Conservation (phyloP, 2,888 invertebrate species). For the Spodoptera picta region DNA sequence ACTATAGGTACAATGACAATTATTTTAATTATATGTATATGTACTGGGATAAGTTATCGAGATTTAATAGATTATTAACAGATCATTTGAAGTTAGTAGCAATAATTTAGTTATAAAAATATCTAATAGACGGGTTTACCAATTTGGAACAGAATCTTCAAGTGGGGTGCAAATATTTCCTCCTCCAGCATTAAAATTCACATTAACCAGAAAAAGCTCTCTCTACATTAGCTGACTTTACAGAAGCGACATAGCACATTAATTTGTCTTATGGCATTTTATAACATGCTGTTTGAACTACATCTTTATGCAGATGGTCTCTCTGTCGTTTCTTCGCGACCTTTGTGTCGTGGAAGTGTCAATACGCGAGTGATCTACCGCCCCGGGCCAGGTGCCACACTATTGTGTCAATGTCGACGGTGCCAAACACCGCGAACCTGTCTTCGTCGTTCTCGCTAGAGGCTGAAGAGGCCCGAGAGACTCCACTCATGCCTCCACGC, state of each 20-base stretch:
- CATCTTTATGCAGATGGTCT: constrained; percentile 51
- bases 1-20: no score
- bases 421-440: constrained; percentile 89
- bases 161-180: constrained; percentile 25
- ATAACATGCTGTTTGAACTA: constrained; percentile 52
- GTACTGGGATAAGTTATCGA: no score
- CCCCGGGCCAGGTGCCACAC: constrained; percentile 73
- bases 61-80: no score
- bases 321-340: constrained; percentile 55
- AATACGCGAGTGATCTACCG: constrained; percentile 72
- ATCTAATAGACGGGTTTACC: no score
- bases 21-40: no score
- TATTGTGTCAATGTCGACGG: constrained; percentile 84
- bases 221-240: constrained; percentile 68
- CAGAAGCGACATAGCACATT: constrained; percentile 81
- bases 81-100: no score
- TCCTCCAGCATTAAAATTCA: constrained; percentile 35
- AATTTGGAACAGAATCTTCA: not conserved
- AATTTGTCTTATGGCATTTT: constrained; percentile 61
- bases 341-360: constrained; percentile 25
- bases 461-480: constrained; percentile 95
- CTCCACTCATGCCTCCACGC: constrained; percentile 86
- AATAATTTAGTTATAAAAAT: no score
- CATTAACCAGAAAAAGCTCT: constrained; percentile 76
- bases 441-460: constrained; percentile 98